Evolutionary conservation across 2,113 vertebrate genomes (phyloP).

Genomic region (Percina caprodes): DNA sequence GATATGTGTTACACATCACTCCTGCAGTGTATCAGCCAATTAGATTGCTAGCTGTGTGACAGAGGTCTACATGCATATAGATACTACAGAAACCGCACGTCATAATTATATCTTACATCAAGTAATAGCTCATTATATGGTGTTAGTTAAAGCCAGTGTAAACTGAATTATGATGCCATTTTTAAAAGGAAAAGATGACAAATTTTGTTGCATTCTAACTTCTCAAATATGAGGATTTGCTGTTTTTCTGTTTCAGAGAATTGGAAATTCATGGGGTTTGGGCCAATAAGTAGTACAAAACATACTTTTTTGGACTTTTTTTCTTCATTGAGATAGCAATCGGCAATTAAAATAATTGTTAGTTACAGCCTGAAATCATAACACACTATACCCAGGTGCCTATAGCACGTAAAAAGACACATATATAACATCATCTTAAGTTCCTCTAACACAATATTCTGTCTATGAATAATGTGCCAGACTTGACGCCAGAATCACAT

Average conservation of each 20-base stretch:
- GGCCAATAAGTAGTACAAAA: background rate
- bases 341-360: background rate
- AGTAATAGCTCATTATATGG: background rate
- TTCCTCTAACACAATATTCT: background rate
- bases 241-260: background rate
- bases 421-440: too few species aligned
- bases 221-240: background rate
- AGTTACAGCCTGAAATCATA: too few species aligned
- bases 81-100: background rate
- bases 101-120: background rate
- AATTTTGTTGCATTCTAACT: background rate
- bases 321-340: background rate
- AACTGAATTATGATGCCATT: background rate
- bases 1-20: too few species aligned
- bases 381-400: background rate
- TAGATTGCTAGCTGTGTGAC: too few species aligned
- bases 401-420: too few species aligned
- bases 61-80: too few species aligned
- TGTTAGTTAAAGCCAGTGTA: background rate
- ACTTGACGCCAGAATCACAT: background rate
- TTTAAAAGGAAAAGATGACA: background rate
- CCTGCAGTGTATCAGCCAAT: too few species aligned
- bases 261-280: background rate
- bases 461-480: background rate
- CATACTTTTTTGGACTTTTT: too few species aligned